Conservation (phyloP, 2,113 vertebrate species). For the Calidris pugnax region DNA sequence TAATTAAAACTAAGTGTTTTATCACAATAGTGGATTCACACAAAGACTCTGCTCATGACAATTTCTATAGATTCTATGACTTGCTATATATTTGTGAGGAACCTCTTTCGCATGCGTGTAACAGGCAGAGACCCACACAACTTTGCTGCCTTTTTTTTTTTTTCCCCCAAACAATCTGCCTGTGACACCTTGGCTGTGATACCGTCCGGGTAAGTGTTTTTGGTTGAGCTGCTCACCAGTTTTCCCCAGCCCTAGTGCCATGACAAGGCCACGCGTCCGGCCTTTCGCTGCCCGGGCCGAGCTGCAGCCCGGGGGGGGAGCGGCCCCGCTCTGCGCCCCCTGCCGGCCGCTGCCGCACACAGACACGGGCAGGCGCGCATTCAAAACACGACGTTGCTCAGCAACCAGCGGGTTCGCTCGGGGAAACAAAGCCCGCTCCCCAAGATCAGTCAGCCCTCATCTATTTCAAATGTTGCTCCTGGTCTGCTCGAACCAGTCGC, state of each 20-base stretch:
- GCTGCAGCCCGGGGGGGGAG: too few species aligned
- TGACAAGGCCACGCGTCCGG: rapidly evolving
- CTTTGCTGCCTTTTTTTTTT: background rate
- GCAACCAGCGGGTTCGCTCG: background rate
- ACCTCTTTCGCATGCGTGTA: rapidly evolving
- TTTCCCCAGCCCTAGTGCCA: background rate
- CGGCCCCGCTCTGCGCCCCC: background rate
- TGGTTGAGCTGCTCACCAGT: background rate
- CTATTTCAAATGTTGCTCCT: background rate
- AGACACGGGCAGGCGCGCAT: rapidly evolving
- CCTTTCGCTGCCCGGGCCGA: background rate
- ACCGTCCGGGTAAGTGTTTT: background rate
- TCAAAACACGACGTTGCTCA: background rate
- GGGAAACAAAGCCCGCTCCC: background rate
- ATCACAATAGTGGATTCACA: background rate
- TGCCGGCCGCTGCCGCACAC: background rate
- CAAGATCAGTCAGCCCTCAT: rapidly evolving
- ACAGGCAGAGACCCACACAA: rapidly evolving
- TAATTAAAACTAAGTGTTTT: background rate
- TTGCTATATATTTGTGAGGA: rapidly evolving
- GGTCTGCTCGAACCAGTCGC: background rate
- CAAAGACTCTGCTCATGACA: background rate
- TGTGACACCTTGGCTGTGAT: too few species aligned
- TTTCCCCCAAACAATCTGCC: rapidly evolving
- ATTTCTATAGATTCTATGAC: background rate